Evolutionary conservation across 1,140 invertebrate species (phyloP).

Genomic region (Megathymus violae): DNA sequence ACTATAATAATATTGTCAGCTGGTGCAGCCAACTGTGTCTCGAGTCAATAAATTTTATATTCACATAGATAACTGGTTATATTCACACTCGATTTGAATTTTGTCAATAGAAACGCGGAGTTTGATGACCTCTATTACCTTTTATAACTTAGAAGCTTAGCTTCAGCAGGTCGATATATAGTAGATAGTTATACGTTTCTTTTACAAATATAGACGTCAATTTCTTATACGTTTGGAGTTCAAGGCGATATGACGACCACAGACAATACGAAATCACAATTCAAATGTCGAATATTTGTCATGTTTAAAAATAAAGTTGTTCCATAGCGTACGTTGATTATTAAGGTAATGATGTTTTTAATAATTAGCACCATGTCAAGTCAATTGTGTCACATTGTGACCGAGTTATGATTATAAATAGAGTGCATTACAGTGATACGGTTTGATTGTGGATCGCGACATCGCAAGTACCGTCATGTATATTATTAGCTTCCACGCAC

Average conservation of each 20-base stretch:
- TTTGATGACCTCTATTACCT: conserved; percentile 46
- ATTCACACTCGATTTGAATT: conserved; percentile 20
- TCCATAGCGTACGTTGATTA: background rate
- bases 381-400: conserved; percentile 13
- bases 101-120: conserved; percentile 28
- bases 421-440: conserved; percentile 31
- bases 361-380: background rate
- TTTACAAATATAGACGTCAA: conserved; percentile 48
- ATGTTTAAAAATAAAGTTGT: background rate
- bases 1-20: conserved; percentile 37
- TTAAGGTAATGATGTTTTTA: conserved; percentile 3
- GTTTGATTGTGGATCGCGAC: conserved; percentile 19
- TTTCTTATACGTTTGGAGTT: conserved; percentile 49
- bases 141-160: conserved; percentile 41
- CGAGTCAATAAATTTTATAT: conserved; percentile 7
- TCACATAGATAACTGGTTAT: conserved; percentile 18
- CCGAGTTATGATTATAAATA: conserved; percentile 12
- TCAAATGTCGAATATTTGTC: conserved; percentile 3
- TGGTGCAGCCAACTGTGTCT: conserved; percentile 34
- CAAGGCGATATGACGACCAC: conserved; percentile 41
- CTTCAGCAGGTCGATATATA: conserved; percentile 12
- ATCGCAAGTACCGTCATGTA: conserved; percentile 28
- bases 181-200: conserved; percentile 17
- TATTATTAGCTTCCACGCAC: conserved; percentile 62
- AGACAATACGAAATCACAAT: conserved; percentile 33